phyloP scores from a whole-genome alignment of 2,888 invertebrate species.

The Plusia festucae region DNA sequence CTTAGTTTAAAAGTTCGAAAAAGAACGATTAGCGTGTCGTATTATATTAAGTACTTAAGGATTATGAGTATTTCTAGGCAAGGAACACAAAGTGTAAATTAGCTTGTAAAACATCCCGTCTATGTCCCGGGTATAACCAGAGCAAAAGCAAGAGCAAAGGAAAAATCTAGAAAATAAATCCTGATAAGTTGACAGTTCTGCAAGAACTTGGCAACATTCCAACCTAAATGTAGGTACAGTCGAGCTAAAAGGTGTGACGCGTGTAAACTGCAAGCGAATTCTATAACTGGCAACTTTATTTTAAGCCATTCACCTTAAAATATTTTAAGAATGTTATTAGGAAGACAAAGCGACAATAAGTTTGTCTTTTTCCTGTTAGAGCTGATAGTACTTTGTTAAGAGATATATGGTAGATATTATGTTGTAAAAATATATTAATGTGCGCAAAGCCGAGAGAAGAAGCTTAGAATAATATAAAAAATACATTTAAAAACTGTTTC shows the following conservation, averaged over 20 bases:
- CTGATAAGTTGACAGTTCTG: conserved; percentile 36
- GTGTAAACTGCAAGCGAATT: background rate
- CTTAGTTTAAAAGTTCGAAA: too few species aligned
- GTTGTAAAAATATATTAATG: too few species aligned
- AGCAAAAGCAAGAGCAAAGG: conserved; percentile 12
- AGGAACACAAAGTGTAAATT: background rate
- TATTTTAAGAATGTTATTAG: background rate
- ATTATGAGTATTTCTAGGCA: background rate
- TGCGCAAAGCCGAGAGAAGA: too few species aligned
- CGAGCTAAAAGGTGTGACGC: conserved; percentile 5
- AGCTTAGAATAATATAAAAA: too few species aligned
- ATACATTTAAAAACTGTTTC: too few species aligned
- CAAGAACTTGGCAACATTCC: conserved; percentile 40
- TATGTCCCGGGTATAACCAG: conserved; percentile 6
- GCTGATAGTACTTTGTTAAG: too few species aligned
- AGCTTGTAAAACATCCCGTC: background rate
- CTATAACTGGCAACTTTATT: background rate
- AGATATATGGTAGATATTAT: too few species aligned
- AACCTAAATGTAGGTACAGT: conserved; percentile 26
- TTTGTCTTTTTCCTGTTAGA: too few species aligned
- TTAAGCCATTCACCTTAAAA: background rate
- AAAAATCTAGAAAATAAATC: conserved; percentile 42
- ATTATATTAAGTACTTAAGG: too few species aligned
- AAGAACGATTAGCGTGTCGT: too few species aligned
- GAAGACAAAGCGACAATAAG: too few species aligned